phyloP scores from a whole-genome alignment of 2,113 vertebrate species.

The Cichladusa arquata region DNA sequence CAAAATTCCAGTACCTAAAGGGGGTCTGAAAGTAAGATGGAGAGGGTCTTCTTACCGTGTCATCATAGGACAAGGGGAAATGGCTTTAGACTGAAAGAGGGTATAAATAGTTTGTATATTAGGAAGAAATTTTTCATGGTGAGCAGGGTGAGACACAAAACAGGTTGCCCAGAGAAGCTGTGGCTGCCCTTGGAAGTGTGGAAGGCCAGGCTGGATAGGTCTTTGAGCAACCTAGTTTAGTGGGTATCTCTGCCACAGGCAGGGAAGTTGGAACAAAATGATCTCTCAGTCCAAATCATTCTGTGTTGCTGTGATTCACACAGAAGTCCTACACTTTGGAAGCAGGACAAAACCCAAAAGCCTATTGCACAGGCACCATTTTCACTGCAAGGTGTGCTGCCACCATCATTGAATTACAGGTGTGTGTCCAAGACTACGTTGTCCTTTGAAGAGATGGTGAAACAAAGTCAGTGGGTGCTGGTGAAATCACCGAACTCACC shows the following conservation, averaged over 20 bases:
- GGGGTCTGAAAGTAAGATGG: background rate
- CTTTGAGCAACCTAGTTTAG: background rate
- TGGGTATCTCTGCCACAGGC: background rate
- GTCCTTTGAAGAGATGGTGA: background rate
- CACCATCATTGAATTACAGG: background rate
- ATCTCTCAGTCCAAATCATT: background rate
- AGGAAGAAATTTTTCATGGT: background rate
- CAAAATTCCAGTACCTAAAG: background rate
- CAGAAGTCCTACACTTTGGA: background rate
- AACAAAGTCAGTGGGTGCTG: background rate
- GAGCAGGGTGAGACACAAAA: background rate
- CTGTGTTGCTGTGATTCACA: background rate
- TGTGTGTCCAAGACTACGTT: background rate
- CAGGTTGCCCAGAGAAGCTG: background rate
- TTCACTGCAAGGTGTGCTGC: background rate
- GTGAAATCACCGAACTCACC: background rate
- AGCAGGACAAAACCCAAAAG: background rate
- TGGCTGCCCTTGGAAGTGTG: background rate
- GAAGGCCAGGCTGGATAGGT: background rate
- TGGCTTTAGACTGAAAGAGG: background rate
- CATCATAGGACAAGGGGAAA: background rate
- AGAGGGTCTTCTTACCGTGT: background rate
- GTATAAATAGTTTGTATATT: background rate
- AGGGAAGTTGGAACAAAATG: fast-evolving
- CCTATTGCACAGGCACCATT: background rate